Evolutionary conservation across 2,113 vertebrate species (phyloP).

Genomic region (Passer montanus): DNA sequence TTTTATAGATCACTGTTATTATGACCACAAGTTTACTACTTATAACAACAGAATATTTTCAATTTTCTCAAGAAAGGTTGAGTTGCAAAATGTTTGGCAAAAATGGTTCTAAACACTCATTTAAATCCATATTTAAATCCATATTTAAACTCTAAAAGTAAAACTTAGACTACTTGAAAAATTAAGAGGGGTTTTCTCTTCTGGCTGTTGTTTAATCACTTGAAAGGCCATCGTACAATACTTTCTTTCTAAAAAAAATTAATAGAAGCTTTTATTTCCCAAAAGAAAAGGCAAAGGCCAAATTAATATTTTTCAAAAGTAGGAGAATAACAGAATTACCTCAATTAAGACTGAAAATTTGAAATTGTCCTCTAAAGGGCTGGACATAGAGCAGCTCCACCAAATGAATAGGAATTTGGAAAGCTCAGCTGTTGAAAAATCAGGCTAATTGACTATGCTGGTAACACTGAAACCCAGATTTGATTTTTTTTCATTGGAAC

Average conservation of each 20-base stretch:
- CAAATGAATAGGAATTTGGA: background rate
- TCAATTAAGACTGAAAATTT: background rate
- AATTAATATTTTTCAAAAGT: background rate
- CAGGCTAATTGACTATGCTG: background rate
- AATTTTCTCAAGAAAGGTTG: background rate
- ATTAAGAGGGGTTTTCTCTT: background rate
- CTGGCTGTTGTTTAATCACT: background rate
- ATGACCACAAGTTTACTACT: background rate
- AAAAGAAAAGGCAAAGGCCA: background rate
- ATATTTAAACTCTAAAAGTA: background rate
- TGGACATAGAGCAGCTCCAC: background rate
- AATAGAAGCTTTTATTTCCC: background rate
- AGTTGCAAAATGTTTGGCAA: background rate
- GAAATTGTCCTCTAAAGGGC: background rate
- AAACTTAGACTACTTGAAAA: background rate
- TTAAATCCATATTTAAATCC: background rate
- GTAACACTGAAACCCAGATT: background rate
- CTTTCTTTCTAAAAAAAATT: background rate
- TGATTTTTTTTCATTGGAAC: background rate
- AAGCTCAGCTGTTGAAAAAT: background rate
- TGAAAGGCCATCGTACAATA: background rate
- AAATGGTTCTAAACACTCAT: background rate
- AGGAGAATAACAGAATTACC: background rate
- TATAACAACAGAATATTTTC: background rate
- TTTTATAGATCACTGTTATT: background rate